These are phyloP conservation scores for Petrolisthes cinctipes DNA, from an alignment of 2,888 invertebrate genomes.

Conservation along the genomic window DNA sequence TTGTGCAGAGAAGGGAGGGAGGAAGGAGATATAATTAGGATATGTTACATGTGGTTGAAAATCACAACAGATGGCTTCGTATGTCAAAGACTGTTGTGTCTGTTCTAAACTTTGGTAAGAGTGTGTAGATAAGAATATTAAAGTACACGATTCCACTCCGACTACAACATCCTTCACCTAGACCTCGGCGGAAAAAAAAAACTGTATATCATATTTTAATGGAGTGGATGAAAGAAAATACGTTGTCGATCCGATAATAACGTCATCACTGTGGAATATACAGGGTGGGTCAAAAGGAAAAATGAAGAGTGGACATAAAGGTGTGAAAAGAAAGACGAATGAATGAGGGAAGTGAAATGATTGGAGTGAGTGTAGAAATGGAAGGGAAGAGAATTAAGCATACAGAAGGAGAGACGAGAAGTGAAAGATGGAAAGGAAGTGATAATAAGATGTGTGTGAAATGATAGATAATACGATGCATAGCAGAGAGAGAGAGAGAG, in stretches of 20 bases:
- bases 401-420: not conserved
- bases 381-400: not conserved
- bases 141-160: too few species aligned
- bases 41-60: not conserved
- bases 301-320: not conserved
- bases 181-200: too few species aligned
- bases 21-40: not conserved
- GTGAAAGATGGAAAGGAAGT: not conserved
- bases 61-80: too few species aligned
- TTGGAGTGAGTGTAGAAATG: not conserved
- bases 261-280: too few species aligned
- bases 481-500: not conserved
- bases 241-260: not conserved
- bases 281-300: not conserved
- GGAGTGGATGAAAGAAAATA: not conserved
- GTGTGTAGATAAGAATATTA: too few species aligned
- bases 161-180: too few species aligned
- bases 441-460: too few species aligned
- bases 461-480: too few species aligned
- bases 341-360: not conserved
- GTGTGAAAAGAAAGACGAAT: too few species aligned
- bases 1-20: not conserved
- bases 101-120: too few species aligned
- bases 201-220: too few species aligned
- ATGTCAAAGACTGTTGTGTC: too few species aligned